Conservation (phyloP, 2,797 vertebrate species). For the Distichodus sexfasciatus region DNA sequence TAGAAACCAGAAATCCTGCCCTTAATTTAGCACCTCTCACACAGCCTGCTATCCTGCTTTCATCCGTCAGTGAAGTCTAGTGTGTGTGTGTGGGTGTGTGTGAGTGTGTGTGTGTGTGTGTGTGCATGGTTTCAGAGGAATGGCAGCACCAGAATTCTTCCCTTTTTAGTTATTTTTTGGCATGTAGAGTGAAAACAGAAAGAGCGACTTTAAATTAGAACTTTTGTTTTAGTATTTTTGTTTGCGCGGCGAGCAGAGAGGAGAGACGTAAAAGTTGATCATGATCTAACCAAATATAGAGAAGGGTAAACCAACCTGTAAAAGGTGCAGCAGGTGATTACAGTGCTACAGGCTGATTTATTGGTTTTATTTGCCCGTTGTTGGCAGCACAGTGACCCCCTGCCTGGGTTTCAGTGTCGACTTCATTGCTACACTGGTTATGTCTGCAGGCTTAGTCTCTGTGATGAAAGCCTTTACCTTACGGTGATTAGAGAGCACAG, state of each 20-base stretch:
- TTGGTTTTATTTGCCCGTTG: slow-evolving; percentile 15
- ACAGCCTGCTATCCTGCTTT: slow-evolving; percentile 52
- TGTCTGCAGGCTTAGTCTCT: slow-evolving; percentile 50
- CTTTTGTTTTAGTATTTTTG: not conserved
- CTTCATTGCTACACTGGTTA: slow-evolving; percentile 32
- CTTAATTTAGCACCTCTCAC: slow-evolving; percentile 71
- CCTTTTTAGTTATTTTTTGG: not conserved
- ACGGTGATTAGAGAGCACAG: slow-evolving; percentile 58
- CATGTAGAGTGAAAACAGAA: not conserved
- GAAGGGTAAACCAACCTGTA: no score
- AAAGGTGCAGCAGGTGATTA: not conserved
- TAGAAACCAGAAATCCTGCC: slow-evolving; percentile 61
- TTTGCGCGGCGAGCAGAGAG: no score
- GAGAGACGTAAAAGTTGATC: no score
- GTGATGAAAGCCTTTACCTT: slow-evolving; percentile 63
- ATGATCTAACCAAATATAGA: no score
- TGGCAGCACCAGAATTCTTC: not conserved
- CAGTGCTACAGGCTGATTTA: slow-evolving; percentile 21
- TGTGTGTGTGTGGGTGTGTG: not conserved
- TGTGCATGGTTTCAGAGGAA: not conserved
- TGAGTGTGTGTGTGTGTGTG: not conserved
- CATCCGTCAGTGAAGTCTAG: slow-evolving; percentile 48
- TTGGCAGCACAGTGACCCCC: slow-evolving; percentile 25
- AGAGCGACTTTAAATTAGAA: not conserved
- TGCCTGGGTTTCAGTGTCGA: slow-evolving; percentile 10